Evolutionary conservation across 2,888 invertebrate genomes (phyloP).

Genomic region (Dicyrtomina minuta): DNA sequence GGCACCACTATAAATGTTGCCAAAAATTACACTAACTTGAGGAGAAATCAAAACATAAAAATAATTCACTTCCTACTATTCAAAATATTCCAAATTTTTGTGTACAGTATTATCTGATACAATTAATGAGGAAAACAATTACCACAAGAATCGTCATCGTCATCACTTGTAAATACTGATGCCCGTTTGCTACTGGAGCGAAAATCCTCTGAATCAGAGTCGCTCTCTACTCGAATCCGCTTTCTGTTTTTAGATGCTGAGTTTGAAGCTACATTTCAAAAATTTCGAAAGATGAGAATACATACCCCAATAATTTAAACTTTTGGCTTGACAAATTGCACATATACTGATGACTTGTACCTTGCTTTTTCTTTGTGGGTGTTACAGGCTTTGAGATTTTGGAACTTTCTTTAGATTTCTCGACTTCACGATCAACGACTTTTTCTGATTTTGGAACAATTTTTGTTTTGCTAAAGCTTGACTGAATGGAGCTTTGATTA

Average conservation of each 20-base stretch:
- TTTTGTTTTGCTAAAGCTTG: slow-evolving; percentile 12
- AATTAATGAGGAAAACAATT: neutral
- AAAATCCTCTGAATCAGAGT: slow-evolving; percentile 37
- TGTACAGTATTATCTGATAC: no score
- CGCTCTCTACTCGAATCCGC: slow-evolving; percentile 39
- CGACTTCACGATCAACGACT: no score
- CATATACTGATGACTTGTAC: neutral
- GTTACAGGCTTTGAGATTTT: no score
- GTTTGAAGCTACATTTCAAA: no score
- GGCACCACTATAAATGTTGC: no score
- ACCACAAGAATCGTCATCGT: slow-evolving; percentile 15
- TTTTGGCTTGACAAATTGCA: no score
- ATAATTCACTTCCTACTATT: no score
- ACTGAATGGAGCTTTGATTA: slow-evolving; percentile 1
- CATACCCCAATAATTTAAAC: no score
- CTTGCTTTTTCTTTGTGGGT: neutral
- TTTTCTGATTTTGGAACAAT: neutral
- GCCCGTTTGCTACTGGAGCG: slow-evolving; percentile 1
- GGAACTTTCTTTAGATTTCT: neutral
- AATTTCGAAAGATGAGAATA: no score
- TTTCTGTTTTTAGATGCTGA: slow-evolving; percentile 34
- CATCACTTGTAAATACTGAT: slow-evolving; percentile 25
- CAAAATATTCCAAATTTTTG: no score
- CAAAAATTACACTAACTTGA: no score
- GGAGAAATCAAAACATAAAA: no score